These are phyloP conservation scores for Hyperoodon ampullatus DNA, from an alignment of 2,113 vertebrate species.

Conservation along the genomic window DNA sequence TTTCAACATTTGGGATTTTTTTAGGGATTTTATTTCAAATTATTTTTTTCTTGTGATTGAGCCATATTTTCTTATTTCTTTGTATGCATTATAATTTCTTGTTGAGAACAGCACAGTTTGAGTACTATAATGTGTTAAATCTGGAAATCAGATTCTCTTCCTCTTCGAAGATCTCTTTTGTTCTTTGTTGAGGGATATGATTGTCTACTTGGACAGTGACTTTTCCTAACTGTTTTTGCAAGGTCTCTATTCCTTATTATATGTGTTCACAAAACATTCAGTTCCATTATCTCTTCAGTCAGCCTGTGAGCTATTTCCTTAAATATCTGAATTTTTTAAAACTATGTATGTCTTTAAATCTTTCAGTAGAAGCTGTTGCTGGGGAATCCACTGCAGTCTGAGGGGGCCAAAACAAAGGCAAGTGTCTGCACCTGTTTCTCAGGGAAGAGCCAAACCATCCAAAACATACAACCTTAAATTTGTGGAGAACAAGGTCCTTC, in stretches of 20 bases:
- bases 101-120: too few relatives aligned
- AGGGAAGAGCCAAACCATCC: background rate
- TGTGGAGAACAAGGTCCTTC: background rate
- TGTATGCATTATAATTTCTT: too few relatives aligned
- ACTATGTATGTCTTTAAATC: background rate
- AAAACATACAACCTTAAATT: background rate
- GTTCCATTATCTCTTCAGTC: background rate
- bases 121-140: background rate
- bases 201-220: background rate
- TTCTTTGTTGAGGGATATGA: background rate
- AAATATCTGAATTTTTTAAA: background rate
- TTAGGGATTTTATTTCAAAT: background rate
- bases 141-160: background rate
- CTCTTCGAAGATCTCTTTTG: background rate
- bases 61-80: too few relatives aligned
- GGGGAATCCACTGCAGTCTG: background rate
- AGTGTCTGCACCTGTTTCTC: background rate
- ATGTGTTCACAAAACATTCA: background rate
- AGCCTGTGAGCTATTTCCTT: background rate
- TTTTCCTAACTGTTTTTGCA: background rate
- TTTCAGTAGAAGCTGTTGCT: background rate
- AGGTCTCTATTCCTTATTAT: background rate
- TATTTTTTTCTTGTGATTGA: background rate
- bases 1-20: background rate
- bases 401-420: background rate